phyloP scores from a whole-genome alignment of 2,797 vertebrate species.

The Arrhamphus sclerolepis region DNA sequence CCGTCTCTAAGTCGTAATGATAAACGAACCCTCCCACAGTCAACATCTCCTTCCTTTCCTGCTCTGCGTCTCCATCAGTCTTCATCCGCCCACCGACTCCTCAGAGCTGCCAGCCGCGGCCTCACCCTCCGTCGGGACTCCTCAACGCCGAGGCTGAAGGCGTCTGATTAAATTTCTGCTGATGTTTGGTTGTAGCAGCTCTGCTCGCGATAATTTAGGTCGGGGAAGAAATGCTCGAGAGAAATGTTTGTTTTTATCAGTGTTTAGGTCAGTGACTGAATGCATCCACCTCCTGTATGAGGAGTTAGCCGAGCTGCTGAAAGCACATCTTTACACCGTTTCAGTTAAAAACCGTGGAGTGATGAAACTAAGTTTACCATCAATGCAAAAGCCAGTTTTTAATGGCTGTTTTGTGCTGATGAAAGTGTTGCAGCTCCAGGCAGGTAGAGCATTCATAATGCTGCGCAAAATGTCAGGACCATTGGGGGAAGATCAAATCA shows the following conservation, averaged over 20 bases:
- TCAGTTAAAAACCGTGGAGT: no score
- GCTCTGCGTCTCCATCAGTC: conserved; percentile 44
- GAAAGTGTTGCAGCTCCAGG: conserved; percentile 3
- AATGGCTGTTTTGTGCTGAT: conserved; percentile 1
- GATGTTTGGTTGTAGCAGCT: conserved; percentile 12
- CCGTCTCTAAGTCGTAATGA: background rate
- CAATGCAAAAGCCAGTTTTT: background rate
- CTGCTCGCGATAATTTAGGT: conserved; percentile 7
- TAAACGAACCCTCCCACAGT: conserved; percentile 30
- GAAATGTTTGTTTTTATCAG: no score
- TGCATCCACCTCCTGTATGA: no score
- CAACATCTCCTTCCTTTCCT: conserved; percentile 35
- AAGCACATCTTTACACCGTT: no score
- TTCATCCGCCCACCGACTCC: conserved; percentile 48
- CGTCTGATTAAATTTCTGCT: conserved; percentile 51
- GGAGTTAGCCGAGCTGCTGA: no score
- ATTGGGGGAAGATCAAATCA: background rate
- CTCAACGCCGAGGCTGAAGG: conserved; percentile 29
- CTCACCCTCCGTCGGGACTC: conserved; percentile 25
- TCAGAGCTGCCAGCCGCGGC: conserved; percentile 31
- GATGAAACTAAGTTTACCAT: background rate
- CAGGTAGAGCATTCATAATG: conserved; percentile 11
- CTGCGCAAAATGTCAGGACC: conserved; percentile 22
- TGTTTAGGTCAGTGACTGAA: no score
- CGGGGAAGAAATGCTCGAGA: no score